Percentiles rank a stretch among this genome's conserved stretches.
Evolutionary conservation across 2,113 vertebrate genomes (phyloP).

Genomic region (Euleptes europaea): DNA sequence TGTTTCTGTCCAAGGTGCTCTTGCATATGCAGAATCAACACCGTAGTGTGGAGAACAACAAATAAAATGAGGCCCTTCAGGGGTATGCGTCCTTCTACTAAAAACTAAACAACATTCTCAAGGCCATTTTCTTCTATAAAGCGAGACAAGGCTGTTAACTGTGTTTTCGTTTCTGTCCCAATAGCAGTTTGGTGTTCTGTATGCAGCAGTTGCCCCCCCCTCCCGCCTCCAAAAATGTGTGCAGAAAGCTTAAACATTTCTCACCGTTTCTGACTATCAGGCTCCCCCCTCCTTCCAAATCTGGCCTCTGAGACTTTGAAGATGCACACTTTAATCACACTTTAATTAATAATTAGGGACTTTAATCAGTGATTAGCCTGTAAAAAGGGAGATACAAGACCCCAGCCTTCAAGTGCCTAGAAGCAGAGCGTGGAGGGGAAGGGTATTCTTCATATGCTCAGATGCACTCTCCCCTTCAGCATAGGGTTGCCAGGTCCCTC

Average conservation of each 20-base stretch:
- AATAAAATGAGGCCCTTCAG: background rate
- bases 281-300: background rate
- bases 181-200: background rate
- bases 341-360: constrained; percentile 1
- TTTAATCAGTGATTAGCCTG: constrained; percentile 1
- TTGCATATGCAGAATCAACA: rapidly evolving
- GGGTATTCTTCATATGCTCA: background rate
- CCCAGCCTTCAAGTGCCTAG: too few species aligned
- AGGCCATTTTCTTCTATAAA: background rate
- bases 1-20: background rate
- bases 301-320: constrained; percentile 4
- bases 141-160: constrained; percentile 11
- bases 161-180: background rate
- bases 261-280: background rate
- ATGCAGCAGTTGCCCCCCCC: background rate
- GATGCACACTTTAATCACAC: constrained; percentile 11
- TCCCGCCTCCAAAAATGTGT: background rate
- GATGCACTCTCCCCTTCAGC: background rate
- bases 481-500: too few species aligned
- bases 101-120: background rate
- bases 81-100: background rate
- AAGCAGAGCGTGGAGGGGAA: background rate
- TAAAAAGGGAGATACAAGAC: background rate
- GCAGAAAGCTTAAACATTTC: background rate
- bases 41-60: background rate